Evolutionary conservation across 1,140 invertebrate genomes (phyloP), one percentile per base, ranked within the genome.

Genomic region (Pachypsylla venusta): DNA sequence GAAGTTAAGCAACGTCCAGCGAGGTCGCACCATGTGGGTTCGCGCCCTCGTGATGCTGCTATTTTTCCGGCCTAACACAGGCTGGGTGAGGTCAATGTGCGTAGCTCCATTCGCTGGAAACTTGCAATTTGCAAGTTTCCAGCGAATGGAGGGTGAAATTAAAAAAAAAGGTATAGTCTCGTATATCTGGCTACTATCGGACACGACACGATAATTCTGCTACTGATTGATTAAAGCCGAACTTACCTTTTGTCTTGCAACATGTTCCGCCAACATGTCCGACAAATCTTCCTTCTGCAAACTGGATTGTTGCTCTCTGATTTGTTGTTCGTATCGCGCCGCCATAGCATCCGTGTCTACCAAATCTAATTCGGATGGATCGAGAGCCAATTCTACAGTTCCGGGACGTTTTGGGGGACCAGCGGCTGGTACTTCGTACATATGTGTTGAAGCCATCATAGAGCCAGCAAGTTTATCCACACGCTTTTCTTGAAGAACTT

Each of bases 361-460:
- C 67, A 94, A 73, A 73, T 99, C 96, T 64, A 99, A 75, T 74
- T 98, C 94, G 53, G 93, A 95, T 2, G 96, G 96, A 81, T 99
- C 93, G 1, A 99, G 74, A 0, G 94, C 89, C 63, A 99, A 78
- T 71, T 98, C 93, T 24, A 98, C 89, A 59, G 82, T 84, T 19
- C 60, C 58, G 14, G 60, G 57, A 20, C 57, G 57, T 54, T 53
- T 53, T 3, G 54, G 20, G 14, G 60, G 27, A 25, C 26, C 56
- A n/a, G 63, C 55, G 5, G 19, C 14, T 25, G 77, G 76, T 71
- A 98, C 81, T 69, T 98, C 94, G 71, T 98, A 98, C 0, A 95
- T 88, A 73, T 99, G 95, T 0, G 91, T 94, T 14, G 94, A 98
- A 3, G 85, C 95, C 95, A 99, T 98, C 95, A 99, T 98, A 66